phyloP scores from a whole-genome alignment of 2,113 vertebrate species.

The Dermatemys mawii region DNA sequence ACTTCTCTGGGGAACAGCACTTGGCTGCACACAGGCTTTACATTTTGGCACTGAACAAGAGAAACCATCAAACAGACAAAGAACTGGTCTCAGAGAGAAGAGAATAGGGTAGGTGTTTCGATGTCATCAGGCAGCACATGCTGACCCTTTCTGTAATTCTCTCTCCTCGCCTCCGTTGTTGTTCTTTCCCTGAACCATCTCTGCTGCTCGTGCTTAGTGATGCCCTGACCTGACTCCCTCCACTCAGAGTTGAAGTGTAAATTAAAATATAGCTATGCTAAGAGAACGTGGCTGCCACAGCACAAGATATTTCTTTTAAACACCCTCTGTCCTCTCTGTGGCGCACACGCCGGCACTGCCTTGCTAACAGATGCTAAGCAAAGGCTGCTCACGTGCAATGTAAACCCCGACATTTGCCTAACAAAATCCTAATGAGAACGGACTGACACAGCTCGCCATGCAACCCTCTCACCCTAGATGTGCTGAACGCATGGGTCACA shows the following conservation, averaged over 20 bases:
- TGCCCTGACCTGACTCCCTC: neutral
- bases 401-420: accelerated
- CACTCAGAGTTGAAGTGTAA: neutral
- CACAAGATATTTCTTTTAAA: neutral
- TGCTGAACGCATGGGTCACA: accelerated
- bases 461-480: accelerated
- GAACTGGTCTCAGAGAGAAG: neutral
- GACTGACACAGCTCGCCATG: neutral
- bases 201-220: neutral
- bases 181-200: neutral
- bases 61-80: slow-evolving; percentile 30
- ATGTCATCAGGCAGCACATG: neutral
- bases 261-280: neutral
- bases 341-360: neutral
- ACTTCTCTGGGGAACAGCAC: slow-evolving; percentile 59
- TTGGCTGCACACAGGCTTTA: slow-evolving; percentile 48
- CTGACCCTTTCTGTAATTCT: neutral
- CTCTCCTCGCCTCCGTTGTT: neutral
- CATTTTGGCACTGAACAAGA: slow-evolving; percentile 54
- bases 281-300: neutral
- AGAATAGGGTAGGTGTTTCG: neutral
- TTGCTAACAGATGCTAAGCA: neutral
- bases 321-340: neutral
- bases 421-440: accelerated
- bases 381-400: neutral